A percentile compares a stretch with the other conserved stretches of the same genome.
These are phyloP conservation scores for Diprion similis DNA, from an alignment of 1,140 invertebrate species.

Conservation along the genomic window DNA sequence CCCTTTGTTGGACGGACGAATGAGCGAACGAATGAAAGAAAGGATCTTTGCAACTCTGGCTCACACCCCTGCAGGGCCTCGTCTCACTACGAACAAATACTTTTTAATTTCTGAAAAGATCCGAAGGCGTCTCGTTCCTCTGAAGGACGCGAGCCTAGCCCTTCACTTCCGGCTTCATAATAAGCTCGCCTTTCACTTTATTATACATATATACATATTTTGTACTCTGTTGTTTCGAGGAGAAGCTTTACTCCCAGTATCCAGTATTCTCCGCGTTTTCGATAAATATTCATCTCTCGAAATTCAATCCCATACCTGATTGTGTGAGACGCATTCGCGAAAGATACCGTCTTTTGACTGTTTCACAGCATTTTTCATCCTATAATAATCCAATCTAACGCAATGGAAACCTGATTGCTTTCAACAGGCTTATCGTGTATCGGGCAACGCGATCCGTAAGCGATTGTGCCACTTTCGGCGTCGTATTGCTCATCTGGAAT, in stretches of 20 bases:
- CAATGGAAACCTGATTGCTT: too few relatives aligned
- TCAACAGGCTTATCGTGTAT: too few relatives aligned
- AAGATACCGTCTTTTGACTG: too few relatives aligned
- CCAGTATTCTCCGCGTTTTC: too few relatives aligned
- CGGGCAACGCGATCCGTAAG: too few relatives aligned
- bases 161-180: neutral
- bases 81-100: neutral
- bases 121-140: neutral
- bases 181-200: neutral
- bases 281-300: too few relatives aligned
- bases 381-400: too few relatives aligned
- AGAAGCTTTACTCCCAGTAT: neutral
- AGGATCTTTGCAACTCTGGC: neutral
- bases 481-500: too few relatives aligned
- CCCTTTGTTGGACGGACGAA: slow-evolving; percentile 2
- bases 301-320: too few relatives aligned
- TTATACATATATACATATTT: neutral
- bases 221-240: neutral
- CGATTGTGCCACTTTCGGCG: too few relatives aligned
- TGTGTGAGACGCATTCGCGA: too few relatives aligned
- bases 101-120: neutral
- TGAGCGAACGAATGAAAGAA: neutral
- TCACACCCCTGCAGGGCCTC: neutral
- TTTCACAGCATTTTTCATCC: too few relatives aligned
- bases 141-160: neutral